phyloP scores from a whole-genome alignment of 2,113 vertebrate genomes.

The Hemiprocne comata region DNA sequence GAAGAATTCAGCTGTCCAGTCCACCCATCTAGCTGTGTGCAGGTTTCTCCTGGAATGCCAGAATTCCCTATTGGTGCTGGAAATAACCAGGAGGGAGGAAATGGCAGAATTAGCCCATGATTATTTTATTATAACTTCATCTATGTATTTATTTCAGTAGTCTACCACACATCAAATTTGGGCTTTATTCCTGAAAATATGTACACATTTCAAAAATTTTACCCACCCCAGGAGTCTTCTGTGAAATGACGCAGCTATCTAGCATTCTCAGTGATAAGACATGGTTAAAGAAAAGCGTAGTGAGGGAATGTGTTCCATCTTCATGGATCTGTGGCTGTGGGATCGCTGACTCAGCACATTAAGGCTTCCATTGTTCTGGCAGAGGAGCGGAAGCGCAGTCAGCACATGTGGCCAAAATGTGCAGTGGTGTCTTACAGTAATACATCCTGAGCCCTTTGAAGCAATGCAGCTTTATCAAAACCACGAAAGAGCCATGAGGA shows the following conservation, averaged over 20 bases:
- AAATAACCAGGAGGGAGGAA: background rate
- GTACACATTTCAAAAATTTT: background rate
- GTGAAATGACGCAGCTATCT: rapidly evolving
- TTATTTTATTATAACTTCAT: background rate
- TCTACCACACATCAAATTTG: background rate
- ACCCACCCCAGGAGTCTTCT: rapidly evolving
- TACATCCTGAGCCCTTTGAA: conserved; percentile 34
- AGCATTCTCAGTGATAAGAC: background rate
- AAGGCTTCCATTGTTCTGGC: conserved; percentile 23
- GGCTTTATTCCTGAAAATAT: background rate
- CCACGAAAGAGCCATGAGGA: background rate
- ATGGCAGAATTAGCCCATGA: background rate
- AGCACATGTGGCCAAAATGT: conserved; percentile 56
- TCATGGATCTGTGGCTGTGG: rapidly evolving
- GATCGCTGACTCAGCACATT: background rate
- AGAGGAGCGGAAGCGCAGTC: conserved; percentile 7
- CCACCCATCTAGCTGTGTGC: background rate
- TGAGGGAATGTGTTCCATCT: rapidly evolving
- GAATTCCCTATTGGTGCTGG: background rate
- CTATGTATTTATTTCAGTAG: background rate
- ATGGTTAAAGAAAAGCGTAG: background rate
- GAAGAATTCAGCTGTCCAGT: background rate
- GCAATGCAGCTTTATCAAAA: background rate
- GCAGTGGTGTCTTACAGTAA: background rate
- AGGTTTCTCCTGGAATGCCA: background rate